Base-by-base conservation (phyloP, 2,797 vertebrate genomes). In the Pipistrellus nathusii region DNA sequence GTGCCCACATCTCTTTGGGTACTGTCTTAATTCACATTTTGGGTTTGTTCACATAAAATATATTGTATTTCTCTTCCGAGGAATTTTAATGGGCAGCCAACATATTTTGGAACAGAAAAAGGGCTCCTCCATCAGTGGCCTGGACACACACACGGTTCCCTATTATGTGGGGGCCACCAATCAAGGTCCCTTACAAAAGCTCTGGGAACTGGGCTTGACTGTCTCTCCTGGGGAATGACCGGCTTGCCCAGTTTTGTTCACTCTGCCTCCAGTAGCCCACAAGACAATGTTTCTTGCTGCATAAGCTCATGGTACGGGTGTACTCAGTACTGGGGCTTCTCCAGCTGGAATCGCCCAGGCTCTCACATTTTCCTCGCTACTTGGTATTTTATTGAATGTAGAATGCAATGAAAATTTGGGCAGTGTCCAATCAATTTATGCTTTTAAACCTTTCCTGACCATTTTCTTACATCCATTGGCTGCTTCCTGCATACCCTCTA, bases 21-120 rank as follows among this genome's bases (percentile, higher is more conserved):
- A 80, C 64, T 55, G 46, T 55, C 41, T 85, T 82, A 78, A 66
- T 20, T 85, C 41, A 59, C 46, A 69, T 91, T 97, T 95, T 78
- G 80, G 80, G 57, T 64, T 90, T 80, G 44, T 92, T 94, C 55
- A 32, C 57, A 75, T 75, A 94, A 94, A 93, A 90, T 81, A 90
- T 20, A 95, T 35, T 71, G 21, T 53, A 66, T 90, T 92, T 96
- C n/a, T 96, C 73, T 83, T 88, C 32, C 14, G 46, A 69, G 76
- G 82, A 92, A 86, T 95, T 96, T 88, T 75, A 86, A 53, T 30
- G 59, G 59, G 66, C 88, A 94, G 83, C 25, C 66, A 30, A 69
- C 81, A 59, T 35, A 35, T 86, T 84, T 88, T 66, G 55, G 80
- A 32, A 80, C 59, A 77, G 84, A 71, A 85, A 64, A 41, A 69